Evolutionary conservation across 2,113 vertebrate species (phyloP).

Genomic region (Tachysurus vachellii): DNA sequence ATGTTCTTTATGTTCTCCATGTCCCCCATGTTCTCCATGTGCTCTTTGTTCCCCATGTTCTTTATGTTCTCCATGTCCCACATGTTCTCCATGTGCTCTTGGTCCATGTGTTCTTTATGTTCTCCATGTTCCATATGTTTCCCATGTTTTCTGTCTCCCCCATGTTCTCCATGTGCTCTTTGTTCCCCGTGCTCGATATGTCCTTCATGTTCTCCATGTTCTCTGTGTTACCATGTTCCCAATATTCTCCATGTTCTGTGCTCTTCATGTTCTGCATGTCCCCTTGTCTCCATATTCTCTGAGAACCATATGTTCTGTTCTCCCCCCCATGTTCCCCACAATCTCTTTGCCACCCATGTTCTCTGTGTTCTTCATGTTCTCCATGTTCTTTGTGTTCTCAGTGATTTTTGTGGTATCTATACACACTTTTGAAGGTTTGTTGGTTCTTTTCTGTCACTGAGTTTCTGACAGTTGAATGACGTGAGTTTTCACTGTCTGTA

Average conservation of each 20-base stretch:
- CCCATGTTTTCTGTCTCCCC: too few relatives aligned
- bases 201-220: too few relatives aligned
- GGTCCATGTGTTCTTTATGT: not conserved
- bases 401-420: not conserved
- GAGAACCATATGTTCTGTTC: too few relatives aligned
- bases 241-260: too few relatives aligned
- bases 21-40: not conserved
- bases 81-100: not conserved
- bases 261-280: too few relatives aligned
- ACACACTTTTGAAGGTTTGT: not conserved
- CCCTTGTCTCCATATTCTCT: too few relatives aligned
- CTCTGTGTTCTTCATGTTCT: not conserved
- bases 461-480: not conserved
- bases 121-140: not conserved
- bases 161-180: too few relatives aligned
- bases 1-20: not conserved
- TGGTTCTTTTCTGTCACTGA: not conserved
- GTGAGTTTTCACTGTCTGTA: not conserved
- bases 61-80: not conserved
- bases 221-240: too few relatives aligned
- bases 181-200: too few relatives aligned
- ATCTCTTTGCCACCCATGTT: too few relatives aligned
- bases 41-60: not conserved
- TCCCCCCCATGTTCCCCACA: too few relatives aligned
- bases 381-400: too few relatives aligned